Conservation (phyloP, 2,113 vertebrate genomes). For the Coptodon rendalli region DNA sequence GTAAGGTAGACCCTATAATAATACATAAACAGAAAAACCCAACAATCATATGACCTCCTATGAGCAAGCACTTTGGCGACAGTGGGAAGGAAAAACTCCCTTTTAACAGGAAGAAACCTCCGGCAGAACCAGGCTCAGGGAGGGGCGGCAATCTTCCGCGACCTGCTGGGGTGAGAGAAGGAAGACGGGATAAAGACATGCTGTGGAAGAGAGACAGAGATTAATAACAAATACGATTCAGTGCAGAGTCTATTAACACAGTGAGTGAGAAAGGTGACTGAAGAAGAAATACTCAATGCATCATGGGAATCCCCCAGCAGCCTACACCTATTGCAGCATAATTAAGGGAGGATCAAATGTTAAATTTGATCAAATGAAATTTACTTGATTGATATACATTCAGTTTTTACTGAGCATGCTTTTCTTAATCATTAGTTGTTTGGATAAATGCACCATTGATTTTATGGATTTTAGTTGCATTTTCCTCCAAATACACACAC, state of each 20-base stretch:
- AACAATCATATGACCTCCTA: fast-evolving
- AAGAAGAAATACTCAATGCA: not conserved
- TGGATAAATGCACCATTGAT: not conserved
- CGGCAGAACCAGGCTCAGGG: fast-evolving
- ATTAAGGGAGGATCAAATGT: not conserved
- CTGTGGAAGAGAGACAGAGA: not conserved
- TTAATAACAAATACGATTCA: fast-evolving
- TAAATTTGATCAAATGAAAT: not conserved
- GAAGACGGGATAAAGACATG: not conserved
- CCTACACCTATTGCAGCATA: not conserved
- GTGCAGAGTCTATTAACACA: fast-evolving
- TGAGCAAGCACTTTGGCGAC: not conserved
- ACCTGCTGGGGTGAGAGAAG: fast-evolving
- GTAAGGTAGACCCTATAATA: fast-evolving
- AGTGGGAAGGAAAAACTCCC: not conserved
- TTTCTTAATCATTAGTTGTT: not conserved
- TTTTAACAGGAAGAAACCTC: not conserved
- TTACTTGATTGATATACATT: not conserved
- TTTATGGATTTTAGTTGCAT: not conserved
- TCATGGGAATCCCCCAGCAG: not conserved
- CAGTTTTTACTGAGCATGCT: not conserved
- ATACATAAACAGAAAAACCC: not conserved
- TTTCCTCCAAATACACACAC: not conserved
- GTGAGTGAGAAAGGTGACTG: not conserved
- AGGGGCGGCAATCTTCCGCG: not conserved